Conservation (phyloP, 30 jellyfish, hydroid and myxozoan genomes). For the Aurelia aurita region DNA sequence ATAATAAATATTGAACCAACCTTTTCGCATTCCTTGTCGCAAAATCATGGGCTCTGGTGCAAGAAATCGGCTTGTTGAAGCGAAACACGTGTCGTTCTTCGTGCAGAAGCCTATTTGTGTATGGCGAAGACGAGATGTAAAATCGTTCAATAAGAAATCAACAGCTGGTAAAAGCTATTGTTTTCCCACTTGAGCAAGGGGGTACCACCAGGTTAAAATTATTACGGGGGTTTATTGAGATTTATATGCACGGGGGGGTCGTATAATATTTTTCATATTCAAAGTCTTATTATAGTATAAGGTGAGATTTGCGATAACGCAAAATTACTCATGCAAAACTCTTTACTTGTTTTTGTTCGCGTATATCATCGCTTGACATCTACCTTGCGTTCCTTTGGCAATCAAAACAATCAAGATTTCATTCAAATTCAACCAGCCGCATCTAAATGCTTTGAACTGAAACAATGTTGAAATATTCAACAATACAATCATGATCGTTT, state of each 20-base stretch:
- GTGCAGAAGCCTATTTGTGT: constrained; percentile 41
- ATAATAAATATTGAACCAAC: neutral
- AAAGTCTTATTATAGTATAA: neutral
- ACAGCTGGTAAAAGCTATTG: constrained; percentile 72
- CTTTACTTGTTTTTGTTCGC: no score
- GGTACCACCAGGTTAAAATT: neutral
- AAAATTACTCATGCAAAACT: no score
- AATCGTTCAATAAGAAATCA: constrained; percentile 52
- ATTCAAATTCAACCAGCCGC: no score
- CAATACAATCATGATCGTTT: no score
- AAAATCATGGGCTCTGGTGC: constrained; percentile 32
- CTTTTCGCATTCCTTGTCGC: constrained; percentile 51
- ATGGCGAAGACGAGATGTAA: constrained; percentile 71
- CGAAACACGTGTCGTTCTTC: constrained; percentile 35
- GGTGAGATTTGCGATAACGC: no score
- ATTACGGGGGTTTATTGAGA: constrained; percentile 28
- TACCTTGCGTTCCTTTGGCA: no score
- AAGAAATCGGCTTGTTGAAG: neutral
- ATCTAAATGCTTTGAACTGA: no score
- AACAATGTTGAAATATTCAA: no score
- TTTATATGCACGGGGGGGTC: neutral
- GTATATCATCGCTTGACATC: no score
- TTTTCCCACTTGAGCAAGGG: constrained; percentile 45
- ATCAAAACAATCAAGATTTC: no score
- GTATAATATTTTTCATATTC: neutral